Evolutionary conservation across 2,113 vertebrate genomes (phyloP), one percentile per base, ranked within the genome.

Genomic region (Saccopteryx bilineata): DNA sequence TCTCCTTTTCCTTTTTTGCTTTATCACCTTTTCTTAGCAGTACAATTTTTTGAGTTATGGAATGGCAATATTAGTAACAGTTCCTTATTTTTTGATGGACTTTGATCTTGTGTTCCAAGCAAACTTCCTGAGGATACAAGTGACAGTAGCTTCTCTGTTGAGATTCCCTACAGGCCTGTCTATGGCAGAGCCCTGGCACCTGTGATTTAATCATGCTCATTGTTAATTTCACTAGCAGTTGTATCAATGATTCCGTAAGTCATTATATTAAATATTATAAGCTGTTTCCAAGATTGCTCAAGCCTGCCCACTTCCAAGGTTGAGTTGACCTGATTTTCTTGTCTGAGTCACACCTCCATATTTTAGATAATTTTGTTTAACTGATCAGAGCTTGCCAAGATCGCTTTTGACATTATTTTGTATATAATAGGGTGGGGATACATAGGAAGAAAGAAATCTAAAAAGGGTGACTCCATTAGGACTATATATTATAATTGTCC

Each of bases 211-310:
- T 68, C 65, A 66, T 26, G 17, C 15, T 68, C 24, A 31, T 75
- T 94, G 13, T 91, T 65, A 83, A 82, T 87, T 69, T 83, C 68
- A 74, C 85, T 72, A 88, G 31, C 3, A 78, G 61, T 48, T 90
- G 76, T 39, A 69, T 26, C 58, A 75, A 1, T 21, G 13, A 68
- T 75, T 90, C 75, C 71, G 74, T 65, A 61, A 69, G 26, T 33
- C 23, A 84, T 46, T 8, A 87, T 31, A 80, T 5, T 56, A 54
- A 56, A 60, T 33, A 90, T 48, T 39, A 46, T 39, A 2, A 58
- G 11, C 10, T 48, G 23, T 88, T 95, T 97, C 19, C 23, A 72
- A 81, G n/a, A 66, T 2, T 69, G 26, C 21, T 76, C 52, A 65
- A 9, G 15, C 3, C 31, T 78, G 8, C 24, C 58, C 19, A 56